phyloP scores from a whole-genome alignment of 2,888 invertebrate species.

The Drosophila birchii region DNA sequence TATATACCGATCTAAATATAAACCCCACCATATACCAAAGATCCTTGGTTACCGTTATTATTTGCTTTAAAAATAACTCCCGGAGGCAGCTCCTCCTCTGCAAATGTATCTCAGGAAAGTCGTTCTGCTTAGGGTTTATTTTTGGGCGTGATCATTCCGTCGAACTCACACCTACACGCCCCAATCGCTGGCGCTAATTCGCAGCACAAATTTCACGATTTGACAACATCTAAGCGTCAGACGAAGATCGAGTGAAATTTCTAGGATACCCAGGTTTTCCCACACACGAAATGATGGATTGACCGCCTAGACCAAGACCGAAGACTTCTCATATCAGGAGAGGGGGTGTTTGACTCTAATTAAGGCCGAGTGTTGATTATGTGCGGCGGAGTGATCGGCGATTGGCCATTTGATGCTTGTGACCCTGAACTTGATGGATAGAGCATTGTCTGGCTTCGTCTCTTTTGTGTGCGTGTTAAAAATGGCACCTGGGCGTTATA shows the following conservation, averaged over 20 bases:
- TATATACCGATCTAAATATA: neutral
- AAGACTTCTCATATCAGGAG: constrained; percentile 20
- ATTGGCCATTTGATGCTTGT: constrained; percentile 19
- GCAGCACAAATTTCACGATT: constrained; percentile 32
- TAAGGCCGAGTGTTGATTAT: constrained; percentile 30
- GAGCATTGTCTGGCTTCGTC: constrained; percentile 4
- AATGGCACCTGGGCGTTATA: constrained; percentile 48
- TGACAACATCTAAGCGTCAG: constrained; percentile 14
- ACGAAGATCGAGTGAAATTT: constrained; percentile 22
- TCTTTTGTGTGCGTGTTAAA: constrained; percentile 36
- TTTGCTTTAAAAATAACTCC: constrained; percentile 18
- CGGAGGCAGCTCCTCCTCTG: constrained; percentile 3
- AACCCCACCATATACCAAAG: neutral
- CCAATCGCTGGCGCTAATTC: constrained; percentile 18
- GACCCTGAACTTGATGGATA: constrained; percentile 45
- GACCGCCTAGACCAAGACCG: neutral
- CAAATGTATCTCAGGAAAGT: constrained; percentile 8
- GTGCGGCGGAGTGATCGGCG: neutral
- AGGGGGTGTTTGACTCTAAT: constrained; percentile 23
- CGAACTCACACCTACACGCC: constrained; percentile 38
- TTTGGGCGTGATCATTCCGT: constrained; percentile 31
- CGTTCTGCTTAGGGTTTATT: constrained; percentile 19
- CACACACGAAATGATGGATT: constrained; percentile 11
- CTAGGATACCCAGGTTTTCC: constrained; percentile 9
- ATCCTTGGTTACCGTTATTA: constrained; percentile 12